Evolutionary conservation across 2,113 vertebrate species (phyloP).

Genomic region (Calonectris borealis): DNA sequence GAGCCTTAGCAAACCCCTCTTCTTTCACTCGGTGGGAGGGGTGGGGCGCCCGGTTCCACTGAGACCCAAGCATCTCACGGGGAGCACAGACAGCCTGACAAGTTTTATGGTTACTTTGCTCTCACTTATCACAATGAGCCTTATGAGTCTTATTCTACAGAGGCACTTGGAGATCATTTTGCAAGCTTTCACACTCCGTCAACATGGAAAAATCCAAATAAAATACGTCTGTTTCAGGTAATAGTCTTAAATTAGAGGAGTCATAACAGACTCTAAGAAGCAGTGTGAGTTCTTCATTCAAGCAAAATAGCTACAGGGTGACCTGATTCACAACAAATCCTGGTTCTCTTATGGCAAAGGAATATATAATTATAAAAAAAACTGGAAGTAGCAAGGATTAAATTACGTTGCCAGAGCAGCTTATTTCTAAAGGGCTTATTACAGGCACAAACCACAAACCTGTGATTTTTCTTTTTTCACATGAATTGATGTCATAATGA

Average conservation of each 20-base stretch:
- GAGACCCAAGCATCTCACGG: background rate
- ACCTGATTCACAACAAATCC: constrained; percentile 62
- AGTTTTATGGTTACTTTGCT: constrained; percentile 20
- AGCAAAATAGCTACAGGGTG: constrained; percentile 43
- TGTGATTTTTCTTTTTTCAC: constrained; percentile 80
- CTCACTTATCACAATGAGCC: constrained; percentile 19
- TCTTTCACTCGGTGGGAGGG: background rate
- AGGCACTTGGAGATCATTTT: constrained; percentile 44
- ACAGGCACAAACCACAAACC: constrained; percentile 80
- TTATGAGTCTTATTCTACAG: constrained; percentile 10
- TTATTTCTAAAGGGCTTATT: constrained; percentile 80
- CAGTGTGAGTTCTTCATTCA: constrained; percentile 62
- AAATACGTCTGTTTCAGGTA: constrained; percentile 55
- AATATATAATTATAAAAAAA: constrained; percentile 65
- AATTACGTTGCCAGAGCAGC: constrained; percentile 63
- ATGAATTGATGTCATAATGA: constrained; percentile 85
- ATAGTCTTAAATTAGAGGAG: constrained; percentile 65
- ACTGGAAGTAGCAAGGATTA: constrained; percentile 60
- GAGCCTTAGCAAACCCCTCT: background rate
- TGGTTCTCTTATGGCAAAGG: constrained; percentile 38
- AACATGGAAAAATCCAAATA: constrained; percentile 58
- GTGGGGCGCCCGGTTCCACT: background rate
- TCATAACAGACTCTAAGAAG: constrained; percentile 53
- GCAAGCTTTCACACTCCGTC: constrained; percentile 23
- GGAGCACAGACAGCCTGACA: background rate